These are phyloP conservation scores for Tholera decimalis DNA, from an alignment of 2,888 invertebrate species.

Conservation along the genomic window DNA sequence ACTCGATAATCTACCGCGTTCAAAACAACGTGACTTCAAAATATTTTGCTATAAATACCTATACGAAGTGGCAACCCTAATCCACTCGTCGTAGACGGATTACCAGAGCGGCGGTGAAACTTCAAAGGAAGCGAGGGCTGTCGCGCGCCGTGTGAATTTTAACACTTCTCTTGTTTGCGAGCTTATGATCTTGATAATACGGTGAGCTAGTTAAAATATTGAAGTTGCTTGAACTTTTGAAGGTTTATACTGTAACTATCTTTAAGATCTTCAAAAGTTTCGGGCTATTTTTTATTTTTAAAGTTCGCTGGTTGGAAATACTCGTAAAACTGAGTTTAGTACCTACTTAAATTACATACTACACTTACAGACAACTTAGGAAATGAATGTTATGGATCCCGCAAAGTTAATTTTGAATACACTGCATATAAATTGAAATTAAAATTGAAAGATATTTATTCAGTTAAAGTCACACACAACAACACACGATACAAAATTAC, in stretches of 20 bases:
- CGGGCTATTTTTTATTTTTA: slow-evolving; percentile 19
- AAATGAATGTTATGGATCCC: no score
- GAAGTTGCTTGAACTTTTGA: slow-evolving; percentile 44
- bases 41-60: slow-evolving; percentile 56
- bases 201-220: slow-evolving; percentile 56
- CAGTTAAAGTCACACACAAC: no score
- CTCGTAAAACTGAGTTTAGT: no score
- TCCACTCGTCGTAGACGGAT: slow-evolving; percentile 70
- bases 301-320: not conserved
- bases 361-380: no score
- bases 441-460: no score
- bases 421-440: no score
- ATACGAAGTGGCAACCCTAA: slow-evolving; percentile 66
- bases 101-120: slow-evolving; percentile 77
- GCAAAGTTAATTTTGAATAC: no score
- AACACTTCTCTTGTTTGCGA: slow-evolving; percentile 64
- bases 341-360: no score
- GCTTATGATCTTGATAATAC: slow-evolving; percentile 69
- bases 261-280: slow-evolving; percentile 34
- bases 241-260: slow-evolving; percentile 22
- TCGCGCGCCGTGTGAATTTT: slow-evolving; percentile 76
- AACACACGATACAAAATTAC: no score
- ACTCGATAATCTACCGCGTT: slow-evolving; percentile 54
- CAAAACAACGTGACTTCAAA: slow-evolving; percentile 58
- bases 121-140: slow-evolving; percentile 78